phyloP scores from a whole-genome alignment of 2,888 invertebrate genomes.

The Cerastis leucographa region DNA sequence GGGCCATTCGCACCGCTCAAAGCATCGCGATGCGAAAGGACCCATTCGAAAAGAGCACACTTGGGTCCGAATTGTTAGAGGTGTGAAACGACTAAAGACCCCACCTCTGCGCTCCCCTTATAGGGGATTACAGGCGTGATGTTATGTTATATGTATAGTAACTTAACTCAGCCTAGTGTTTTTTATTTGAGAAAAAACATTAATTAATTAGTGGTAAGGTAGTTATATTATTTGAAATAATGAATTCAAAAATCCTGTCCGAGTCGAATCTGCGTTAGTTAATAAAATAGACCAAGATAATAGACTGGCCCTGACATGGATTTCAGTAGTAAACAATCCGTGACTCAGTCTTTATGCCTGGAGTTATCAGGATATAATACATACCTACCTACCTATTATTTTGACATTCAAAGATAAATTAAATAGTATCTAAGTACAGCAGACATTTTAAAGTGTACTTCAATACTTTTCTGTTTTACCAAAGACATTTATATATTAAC shows the following conservation, averaged over 20 bases:
- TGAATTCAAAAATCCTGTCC: not conserved
- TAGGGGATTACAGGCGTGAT: not conserved
- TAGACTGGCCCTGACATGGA: conserved; percentile 35
- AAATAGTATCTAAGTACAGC: not conserved
- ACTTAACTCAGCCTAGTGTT: too few species aligned
- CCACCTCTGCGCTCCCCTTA: not conserved
- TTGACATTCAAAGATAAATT: not conserved
- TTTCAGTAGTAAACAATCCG: conserved; percentile 28
- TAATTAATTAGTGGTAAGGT: not conserved
- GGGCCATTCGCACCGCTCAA: too few species aligned
- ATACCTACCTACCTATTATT: too few species aligned
- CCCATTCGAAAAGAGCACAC: too few species aligned
- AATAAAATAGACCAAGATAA: conserved; percentile 32
- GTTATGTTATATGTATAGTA: not conserved
- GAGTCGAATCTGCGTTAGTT: conserved; percentile 2
- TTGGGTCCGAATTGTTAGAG: too few species aligned
- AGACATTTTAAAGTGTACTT: not conserved
- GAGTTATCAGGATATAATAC: conserved; percentile 11
- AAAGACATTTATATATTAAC: not conserved
- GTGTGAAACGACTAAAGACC: too few species aligned
- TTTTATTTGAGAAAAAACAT: not conserved
- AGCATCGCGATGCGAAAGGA: too few species aligned
- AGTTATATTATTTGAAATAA: not conserved
- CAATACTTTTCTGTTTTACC: not conserved
- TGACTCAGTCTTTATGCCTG: conserved; percentile 7